These are phyloP conservation scores for Empidonax alnorum DNA, from an alignment of 2,113 vertebrate genomes.

Conservation along the genomic window DNA sequence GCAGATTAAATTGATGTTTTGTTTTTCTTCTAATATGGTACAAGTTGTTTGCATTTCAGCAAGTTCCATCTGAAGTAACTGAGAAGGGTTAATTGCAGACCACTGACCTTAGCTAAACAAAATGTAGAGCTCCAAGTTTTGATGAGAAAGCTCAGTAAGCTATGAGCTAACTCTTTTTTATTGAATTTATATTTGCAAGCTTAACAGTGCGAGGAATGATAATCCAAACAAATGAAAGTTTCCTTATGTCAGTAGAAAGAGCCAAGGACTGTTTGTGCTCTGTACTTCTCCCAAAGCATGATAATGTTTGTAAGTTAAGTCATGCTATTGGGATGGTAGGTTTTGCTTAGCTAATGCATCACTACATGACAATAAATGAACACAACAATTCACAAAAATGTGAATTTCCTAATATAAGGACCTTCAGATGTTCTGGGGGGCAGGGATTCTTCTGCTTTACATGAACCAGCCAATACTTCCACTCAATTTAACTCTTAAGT, in stretches of 20 bases:
- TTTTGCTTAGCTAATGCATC: constrained; percentile 1
- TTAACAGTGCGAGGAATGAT: constrained; percentile 29
- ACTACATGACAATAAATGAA: background rate
- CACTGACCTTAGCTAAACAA: constrained; percentile 22
- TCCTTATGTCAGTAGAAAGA: constrained; percentile 11
- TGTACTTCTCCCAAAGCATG: background rate
- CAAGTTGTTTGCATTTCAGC: background rate
- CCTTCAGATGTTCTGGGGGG: background rate
- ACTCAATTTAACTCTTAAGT: background rate
- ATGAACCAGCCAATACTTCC: background rate
- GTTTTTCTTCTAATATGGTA: background rate
- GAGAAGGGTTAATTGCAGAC: constrained; percentile 24
- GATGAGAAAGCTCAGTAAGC: constrained; percentile 28
- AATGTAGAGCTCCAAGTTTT: constrained; percentile 30
- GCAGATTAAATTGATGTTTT: background rate
- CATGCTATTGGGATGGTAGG: background rate
- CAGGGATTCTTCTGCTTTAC: background rate
- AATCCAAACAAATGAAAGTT: constrained; percentile 58
- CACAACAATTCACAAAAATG: background rate
- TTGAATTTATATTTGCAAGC: constrained; percentile 43
- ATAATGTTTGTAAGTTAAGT: background rate
- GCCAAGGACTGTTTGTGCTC: constrained; percentile 15
- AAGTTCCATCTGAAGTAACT: constrained; percentile 5
- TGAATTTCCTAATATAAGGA: background rate
- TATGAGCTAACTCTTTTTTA: constrained; percentile 17